Evolutionary conservation across 1,140 invertebrate genomes (phyloP), one percentile per base, ranked within the genome.

Genomic region (Metaphire vulgaris): DNA sequence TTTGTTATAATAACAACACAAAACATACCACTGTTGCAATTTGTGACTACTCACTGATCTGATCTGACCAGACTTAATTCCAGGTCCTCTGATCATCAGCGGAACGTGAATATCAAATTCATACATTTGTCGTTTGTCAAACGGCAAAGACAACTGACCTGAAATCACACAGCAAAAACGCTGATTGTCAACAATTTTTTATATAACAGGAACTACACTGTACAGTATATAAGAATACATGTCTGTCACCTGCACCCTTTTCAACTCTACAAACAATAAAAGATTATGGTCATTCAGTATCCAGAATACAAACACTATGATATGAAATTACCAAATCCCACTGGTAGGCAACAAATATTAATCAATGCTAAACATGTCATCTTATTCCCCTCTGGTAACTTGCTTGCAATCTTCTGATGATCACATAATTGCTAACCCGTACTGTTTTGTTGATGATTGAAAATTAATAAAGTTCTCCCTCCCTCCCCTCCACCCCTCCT

Each of bases 91-190:
- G 1, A 96, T 89, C 32, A 95, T 80, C 16, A 96, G 85, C 2
- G 94, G 94, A 0, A 96, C 90, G 80, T 89, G 88, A 34, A 94
- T 92, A 82, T 96, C 94, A 1, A 92, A 91, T 82, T 96, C 93
- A 83, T 96, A 96, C 0, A 92, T 91, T 79, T 94, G 92, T 29
- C 94, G 87, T 83, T 96, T 96, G 84, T 96, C 94, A 81, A 90
- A 90, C 0, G 93, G 91, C 86, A 94, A 89, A 30, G 91, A 90
- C 85, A 94, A 94, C 86, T 95, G 93, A 68, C 93, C 92, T 92
- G 80, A 16, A 84, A 83, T 70, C 33, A 74, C 14, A 65, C 15
- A 56, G 28, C 72, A 74, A 29, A n/a, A 32, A 56, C 41, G 16
- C 16, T 33, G n/a, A 71, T 1, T 16, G 33, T 33, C 71, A 28